phyloP scores from a whole-genome alignment of 1,140 invertebrate genomes.

The Halesus radiatus region DNA sequence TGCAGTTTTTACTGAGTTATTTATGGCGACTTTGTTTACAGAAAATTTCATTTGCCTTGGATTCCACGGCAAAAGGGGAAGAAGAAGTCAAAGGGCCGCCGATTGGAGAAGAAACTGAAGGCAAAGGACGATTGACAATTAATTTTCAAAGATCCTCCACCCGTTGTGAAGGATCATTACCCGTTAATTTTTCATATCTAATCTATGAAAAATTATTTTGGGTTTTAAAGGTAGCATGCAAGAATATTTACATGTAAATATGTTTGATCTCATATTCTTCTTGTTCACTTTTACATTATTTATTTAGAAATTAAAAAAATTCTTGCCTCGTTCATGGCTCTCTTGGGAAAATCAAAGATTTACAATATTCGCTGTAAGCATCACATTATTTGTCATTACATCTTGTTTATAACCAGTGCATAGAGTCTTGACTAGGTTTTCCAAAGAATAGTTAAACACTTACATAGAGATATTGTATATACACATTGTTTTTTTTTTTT shows the following conservation, averaged over 20 bases:
- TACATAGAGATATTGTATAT: neutral
- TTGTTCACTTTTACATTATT: neutral
- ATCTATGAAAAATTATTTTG: neutral
- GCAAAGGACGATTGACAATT: conserved; percentile 20
- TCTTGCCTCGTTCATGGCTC: neutral
- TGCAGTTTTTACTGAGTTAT: neutral
- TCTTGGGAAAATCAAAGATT: neutral
- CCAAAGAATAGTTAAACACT: neutral
- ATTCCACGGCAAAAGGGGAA: neutral
- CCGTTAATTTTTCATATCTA: conserved; percentile 5
- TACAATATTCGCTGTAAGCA: neutral
- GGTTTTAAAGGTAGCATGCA: neutral
- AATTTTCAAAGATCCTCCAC: neutral
- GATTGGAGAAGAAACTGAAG: neutral
- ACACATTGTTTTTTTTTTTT: too few relatives aligned
- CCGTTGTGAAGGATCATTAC: conserved; percentile 3
- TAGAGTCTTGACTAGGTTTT: neutral
- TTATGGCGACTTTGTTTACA: neutral
- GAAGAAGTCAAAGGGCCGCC: neutral
- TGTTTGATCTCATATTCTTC: neutral
- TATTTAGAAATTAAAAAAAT: too few relatives aligned
- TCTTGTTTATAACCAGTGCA: neutral
- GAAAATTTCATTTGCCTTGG: conserved; percentile 12
- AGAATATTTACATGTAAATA: neutral
- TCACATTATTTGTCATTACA: neutral